Conservation (phyloP, 2,888 invertebrate genomes). For the Drosophila hamatofila region DNA sequence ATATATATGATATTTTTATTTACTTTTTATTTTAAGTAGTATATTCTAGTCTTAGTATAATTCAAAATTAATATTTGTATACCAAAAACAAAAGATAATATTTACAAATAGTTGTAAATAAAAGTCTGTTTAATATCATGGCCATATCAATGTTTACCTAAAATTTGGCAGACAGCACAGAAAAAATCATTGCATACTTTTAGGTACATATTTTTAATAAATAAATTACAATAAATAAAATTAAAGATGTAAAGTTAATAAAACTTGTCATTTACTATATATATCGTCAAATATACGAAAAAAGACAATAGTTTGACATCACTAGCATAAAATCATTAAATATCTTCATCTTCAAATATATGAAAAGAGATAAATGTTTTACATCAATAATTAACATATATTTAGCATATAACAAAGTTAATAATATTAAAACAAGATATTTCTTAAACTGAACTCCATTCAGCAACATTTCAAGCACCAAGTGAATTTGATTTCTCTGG, state of each 20-base stretch:
- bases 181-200: conserved; percentile 15
- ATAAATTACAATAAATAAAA: background rate
- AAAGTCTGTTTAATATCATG: background rate
- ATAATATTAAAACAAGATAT: conserved; percentile 4
- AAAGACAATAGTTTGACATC: background rate
- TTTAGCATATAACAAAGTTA: conserved; percentile 23
- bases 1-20: background rate
- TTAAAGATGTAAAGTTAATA: background rate
- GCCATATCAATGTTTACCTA: background rate
- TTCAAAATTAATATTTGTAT: background rate
- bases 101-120: background rate
- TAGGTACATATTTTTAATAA: conserved; percentile 1
- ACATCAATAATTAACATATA: background rate
- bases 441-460: background rate
- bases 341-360: background rate
- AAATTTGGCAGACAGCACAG: background rate
- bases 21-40: background rate
- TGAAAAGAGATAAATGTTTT: background rate
- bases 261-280: background rate
- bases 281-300: background rate
- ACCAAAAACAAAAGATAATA: background rate
- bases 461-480: background rate
- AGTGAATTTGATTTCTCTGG: conserved; percentile 1
- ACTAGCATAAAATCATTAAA: too few species aligned
- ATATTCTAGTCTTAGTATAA: background rate